Percentiles rank a stretch among this genome's conserved stretches.
Conservation (phyloP, 2,797 vertebrate species). For the Propithecus perrieri region DNA sequence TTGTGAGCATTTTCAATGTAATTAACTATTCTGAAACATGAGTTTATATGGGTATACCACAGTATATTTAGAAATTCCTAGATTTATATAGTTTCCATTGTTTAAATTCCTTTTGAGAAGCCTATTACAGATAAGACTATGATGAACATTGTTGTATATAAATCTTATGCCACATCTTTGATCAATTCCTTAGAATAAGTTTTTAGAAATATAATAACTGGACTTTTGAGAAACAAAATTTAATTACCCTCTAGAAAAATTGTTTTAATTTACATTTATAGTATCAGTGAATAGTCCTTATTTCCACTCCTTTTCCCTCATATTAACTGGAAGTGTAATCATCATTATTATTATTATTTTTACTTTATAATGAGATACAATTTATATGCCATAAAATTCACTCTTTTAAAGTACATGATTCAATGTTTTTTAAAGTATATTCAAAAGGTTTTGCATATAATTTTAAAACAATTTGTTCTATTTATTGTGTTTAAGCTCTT, state of each 20-base stretch:
- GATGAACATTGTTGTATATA: background rate
- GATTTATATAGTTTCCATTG: conserved; percentile 14
- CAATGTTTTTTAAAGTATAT: conserved; percentile 15
- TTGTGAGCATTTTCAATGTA: background rate
- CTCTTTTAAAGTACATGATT: background rate
- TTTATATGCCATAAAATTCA: background rate
- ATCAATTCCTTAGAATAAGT: background rate
- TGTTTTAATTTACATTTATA: background rate
- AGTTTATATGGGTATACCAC: background rate
- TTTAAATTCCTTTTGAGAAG: background rate
- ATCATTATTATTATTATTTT: background rate
- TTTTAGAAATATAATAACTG: background rate
- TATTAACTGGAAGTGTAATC: background rate
- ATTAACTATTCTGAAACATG: conserved; percentile 25
- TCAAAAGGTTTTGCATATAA: background rate
- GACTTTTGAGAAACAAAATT: background rate
- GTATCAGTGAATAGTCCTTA: background rate
- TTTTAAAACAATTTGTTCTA: background rate
- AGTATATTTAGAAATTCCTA: background rate
- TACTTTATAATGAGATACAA: background rate
- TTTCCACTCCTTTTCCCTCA: background rate
- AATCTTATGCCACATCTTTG: background rate
- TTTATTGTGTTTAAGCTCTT: background rate
- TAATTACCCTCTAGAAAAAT: conserved; percentile 19
- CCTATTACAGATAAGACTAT: background rate